phyloP scores from a whole-genome alignment of 2,113 vertebrate genomes.

The Pomatorhinus ruficollis region DNA sequence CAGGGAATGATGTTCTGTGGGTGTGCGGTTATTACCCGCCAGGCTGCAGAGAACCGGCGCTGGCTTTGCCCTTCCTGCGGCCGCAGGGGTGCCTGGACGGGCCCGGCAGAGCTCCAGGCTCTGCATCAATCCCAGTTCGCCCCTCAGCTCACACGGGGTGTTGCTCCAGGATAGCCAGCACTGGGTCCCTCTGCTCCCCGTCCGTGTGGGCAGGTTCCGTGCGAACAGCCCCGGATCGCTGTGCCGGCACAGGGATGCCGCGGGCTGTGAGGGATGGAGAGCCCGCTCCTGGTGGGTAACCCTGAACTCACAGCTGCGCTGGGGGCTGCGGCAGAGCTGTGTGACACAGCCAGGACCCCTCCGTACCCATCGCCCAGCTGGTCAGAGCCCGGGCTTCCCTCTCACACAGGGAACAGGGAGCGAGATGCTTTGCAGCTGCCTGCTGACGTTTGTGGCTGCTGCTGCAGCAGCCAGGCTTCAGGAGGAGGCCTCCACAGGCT shows the following conservation, averaged over 20 bases:
- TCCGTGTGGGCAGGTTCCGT: fast-evolving
- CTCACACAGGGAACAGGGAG: fast-evolving
- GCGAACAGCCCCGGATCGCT: fast-evolving
- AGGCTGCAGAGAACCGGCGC: neutral
- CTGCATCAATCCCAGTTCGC: neutral
- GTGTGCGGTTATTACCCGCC: neutral
- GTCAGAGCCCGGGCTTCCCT: neutral
- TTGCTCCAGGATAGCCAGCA: fast-evolving
- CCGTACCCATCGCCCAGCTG: neutral
- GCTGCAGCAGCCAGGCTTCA: neutral
- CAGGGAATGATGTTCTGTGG: neutral
- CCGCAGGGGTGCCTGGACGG: fast-evolving
- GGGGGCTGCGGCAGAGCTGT: neutral
- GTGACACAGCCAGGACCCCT: neutral
- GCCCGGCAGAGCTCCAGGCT: neutral
- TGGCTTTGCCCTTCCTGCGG: fast-evolving
- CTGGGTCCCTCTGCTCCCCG: fast-evolving
- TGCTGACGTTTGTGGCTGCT: fast-evolving
- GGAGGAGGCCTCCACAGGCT: neutral
- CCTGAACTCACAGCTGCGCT: fast-evolving
- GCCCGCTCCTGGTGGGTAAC: fast-evolving
- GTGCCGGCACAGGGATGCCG: fast-evolving
- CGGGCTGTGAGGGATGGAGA: fast-evolving
- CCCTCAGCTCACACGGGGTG: fast-evolving
- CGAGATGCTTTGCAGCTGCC: neutral